Conservation (phyloP, 2,113 vertebrate genomes). For the Apteryx mantelli region DNA sequence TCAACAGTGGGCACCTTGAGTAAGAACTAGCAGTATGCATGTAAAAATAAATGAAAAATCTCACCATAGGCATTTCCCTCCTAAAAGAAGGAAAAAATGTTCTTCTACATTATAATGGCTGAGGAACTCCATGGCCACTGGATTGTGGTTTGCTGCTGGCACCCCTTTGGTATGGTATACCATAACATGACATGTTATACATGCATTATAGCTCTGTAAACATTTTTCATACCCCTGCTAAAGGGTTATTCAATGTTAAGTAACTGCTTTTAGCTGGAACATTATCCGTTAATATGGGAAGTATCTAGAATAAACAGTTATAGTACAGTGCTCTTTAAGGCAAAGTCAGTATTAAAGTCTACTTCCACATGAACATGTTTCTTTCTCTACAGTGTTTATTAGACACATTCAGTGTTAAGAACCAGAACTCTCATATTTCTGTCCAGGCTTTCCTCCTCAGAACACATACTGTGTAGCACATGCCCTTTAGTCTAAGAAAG, state of each 20-base stretch:
- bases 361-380: neutral
- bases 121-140: neutral
- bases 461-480: accelerated
- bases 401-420: neutral
- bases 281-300: neutral
- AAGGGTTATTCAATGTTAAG: neutral
- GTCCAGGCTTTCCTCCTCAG: neutral
- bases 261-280: neutral
- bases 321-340: neutral
- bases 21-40: neutral
- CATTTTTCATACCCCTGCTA: neutral
- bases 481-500: neutral
- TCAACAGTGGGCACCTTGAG: neutral
- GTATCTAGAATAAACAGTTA: neutral
- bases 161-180: neutral
- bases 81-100: neutral
- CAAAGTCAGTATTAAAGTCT: neutral
- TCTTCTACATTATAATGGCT: neutral
- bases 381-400: constrained; percentile 28
- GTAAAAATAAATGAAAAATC: neutral
- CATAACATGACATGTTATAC: accelerated
- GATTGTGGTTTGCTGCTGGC: neutral
- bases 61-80: neutral
- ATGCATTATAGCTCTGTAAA: neutral
- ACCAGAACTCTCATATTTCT: neutral